Evolutionary conservation across 1,140 invertebrate species (phyloP).

Genomic region (Listronotus bonariensis): DNA sequence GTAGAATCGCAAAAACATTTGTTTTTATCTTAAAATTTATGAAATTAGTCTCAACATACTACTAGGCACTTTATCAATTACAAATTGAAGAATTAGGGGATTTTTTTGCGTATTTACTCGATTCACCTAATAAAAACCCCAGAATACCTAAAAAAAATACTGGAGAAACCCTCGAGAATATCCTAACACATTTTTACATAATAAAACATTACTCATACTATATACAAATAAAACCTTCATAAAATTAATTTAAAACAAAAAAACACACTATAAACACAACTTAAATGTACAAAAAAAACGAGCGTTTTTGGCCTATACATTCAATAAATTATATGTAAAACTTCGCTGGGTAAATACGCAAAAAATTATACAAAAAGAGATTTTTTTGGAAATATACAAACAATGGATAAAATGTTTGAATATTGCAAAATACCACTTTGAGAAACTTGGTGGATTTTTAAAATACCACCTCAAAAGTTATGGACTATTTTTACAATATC

Average conservation of each 20-base stretch:
- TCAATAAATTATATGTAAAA: too few relatives aligned
- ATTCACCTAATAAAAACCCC: too few relatives aligned
- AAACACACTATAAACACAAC: conserved; percentile 15
- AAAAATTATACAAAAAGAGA: not conserved
- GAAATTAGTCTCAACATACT: conserved; percentile 8
- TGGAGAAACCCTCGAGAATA: too few relatives aligned
- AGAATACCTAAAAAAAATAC: too few relatives aligned
- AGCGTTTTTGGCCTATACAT: too few relatives aligned
- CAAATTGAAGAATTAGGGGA: not conserved
- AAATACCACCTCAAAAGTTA: too few relatives aligned
- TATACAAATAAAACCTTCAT: conserved; percentile 11
- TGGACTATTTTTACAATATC: too few relatives aligned
- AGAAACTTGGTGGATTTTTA: too few relatives aligned
- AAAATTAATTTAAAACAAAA: conserved; percentile 2
- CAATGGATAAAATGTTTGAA: too few relatives aligned
- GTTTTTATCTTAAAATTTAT: not conserved
- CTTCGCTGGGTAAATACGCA: conserved; percentile 4
- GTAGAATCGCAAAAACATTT: not conserved
- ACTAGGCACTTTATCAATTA: conserved; percentile 22
- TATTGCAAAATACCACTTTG: too few relatives aligned
- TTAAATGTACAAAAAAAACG: not conserved
- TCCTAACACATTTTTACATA: too few relatives aligned
- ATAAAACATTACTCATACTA: too few relatives aligned
- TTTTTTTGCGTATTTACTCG: not conserved
- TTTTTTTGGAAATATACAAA: not conserved